These are phyloP conservation scores for Petaurus breviceps DNA, from an alignment of 2,113 vertebrate species.

Conservation along the genomic window DNA sequence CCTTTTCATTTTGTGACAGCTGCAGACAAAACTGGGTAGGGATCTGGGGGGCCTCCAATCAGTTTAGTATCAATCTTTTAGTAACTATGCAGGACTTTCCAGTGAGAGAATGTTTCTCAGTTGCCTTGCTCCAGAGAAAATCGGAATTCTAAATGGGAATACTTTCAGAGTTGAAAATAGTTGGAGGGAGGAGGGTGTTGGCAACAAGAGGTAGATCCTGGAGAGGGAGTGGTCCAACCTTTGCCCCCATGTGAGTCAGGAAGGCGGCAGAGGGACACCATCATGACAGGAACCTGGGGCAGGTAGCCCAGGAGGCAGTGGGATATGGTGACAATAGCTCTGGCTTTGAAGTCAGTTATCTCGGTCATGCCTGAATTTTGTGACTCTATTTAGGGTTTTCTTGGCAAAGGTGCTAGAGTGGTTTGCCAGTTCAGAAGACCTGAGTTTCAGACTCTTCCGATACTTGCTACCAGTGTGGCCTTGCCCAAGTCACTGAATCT, in stretches of 20 bases:
- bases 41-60: not conserved
- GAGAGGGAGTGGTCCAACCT: not conserved
- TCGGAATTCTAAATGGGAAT: not conserved
- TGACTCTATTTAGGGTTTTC: not conserved
- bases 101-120: constrained; percentile 33
- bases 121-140: constrained; percentile 43
- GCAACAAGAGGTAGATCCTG: not conserved
- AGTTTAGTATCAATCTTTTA: constrained; percentile 11
- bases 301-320: not conserved
- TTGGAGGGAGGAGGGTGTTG: not conserved
- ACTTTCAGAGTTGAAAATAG: not conserved
- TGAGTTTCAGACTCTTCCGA: not conserved
- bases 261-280: not conserved
- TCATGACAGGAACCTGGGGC: not conserved
- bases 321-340: not conserved
- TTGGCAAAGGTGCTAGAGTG: not conserved
- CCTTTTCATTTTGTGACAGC: constrained; percentile 53
- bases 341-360: not conserved
- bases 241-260: not conserved
- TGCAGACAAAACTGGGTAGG: constrained; percentile 46
- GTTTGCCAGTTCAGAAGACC: not conserved
- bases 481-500: not conserved
- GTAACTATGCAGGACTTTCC: constrained; percentile 15
- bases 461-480: not conserved
- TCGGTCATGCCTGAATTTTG: not conserved